These are phyloP conservation scores for Coregonus clupeaformis DNA, from an alignment of 2,113 vertebrate species.

Conservation along the genomic window DNA sequence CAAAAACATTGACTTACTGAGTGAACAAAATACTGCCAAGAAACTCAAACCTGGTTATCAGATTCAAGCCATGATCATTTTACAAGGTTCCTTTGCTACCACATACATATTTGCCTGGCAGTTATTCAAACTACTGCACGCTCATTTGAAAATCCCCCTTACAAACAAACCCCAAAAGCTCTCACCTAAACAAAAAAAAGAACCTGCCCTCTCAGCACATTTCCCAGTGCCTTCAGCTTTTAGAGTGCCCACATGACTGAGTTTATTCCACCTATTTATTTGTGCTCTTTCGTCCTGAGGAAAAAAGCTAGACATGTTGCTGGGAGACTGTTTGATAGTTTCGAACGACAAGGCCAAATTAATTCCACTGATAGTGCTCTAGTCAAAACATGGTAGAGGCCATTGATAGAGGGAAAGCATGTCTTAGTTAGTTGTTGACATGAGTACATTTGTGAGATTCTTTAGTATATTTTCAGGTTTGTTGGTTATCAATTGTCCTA, in stretches of 20 bases:
- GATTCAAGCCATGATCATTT: too few relatives aligned
- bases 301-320: conserved; percentile 21
- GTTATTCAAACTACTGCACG: neutral
- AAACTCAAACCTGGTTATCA: too few relatives aligned
- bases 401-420: conserved; percentile 23
- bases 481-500: too few relatives aligned
- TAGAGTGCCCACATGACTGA: conserved; percentile 35
- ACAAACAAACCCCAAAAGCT: conserved; percentile 6
- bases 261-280: conserved; percentile 50
- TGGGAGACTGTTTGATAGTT: conserved; percentile 9
- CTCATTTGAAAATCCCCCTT: neutral
- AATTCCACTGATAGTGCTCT: conserved; percentile 17
- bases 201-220: conserved; percentile 46
- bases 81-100: too few relatives aligned
- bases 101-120: too few relatives aligned
- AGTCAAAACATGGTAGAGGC: conserved; percentile 42
- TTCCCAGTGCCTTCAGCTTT: conserved; percentile 37
- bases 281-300: conserved; percentile 42
- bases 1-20: too few relatives aligned
- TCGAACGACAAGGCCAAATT: conserved; percentile 17
- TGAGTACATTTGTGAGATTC: too few relatives aligned
- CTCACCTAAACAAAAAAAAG: conserved; percentile 35
- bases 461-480: too few relatives aligned
- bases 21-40: too few relatives aligned
- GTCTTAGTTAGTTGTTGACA: too few relatives aligned